Percentiles rank a stretch among this genome's conserved stretches.
These are phyloP conservation scores for Toxotes chatareus DNA, from an alignment of 2,113 vertebrate genomes.

Conservation along the genomic window DNA sequence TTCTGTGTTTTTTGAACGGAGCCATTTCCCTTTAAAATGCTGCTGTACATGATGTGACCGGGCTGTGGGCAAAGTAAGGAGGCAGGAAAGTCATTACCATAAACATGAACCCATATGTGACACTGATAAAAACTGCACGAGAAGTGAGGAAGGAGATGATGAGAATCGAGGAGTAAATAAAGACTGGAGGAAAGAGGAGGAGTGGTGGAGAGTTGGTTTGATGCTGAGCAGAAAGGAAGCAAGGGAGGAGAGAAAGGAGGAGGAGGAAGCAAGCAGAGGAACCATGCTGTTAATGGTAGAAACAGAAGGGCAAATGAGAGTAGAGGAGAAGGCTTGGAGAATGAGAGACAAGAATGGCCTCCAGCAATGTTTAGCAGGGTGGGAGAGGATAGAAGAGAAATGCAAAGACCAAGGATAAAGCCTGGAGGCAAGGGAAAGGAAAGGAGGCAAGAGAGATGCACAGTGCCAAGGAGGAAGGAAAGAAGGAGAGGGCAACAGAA, in stretches of 20 bases:
- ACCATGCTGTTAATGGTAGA: background rate
- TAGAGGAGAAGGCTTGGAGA: slow-evolving; percentile 3
- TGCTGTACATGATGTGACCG: slow-evolving; percentile 40
- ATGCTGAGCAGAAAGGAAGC: slow-evolving; percentile 18
- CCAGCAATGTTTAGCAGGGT: slow-evolving; percentile 25
- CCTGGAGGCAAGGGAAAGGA: slow-evolving; percentile 34
- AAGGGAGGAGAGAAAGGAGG: background rate
- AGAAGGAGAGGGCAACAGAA: background rate
- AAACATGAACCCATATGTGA: slow-evolving; percentile 48
- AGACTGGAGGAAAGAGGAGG: background rate
- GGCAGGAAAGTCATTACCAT: slow-evolving; percentile 52
- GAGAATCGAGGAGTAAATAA: slow-evolving; percentile 27
- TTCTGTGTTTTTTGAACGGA: background rate
- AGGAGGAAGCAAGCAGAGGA: background rate
- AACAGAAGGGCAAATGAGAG: background rate
- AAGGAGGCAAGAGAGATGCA: slow-evolving; percentile 15
- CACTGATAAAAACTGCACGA: slow-evolving; percentile 24
- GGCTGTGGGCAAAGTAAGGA: slow-evolving; percentile 42
- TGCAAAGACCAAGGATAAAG: slow-evolving; percentile 35
- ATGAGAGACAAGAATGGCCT: slow-evolving; percentile 40
- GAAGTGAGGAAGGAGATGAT: slow-evolving; percentile 20
- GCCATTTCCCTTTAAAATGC: background rate
- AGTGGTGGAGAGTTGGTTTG: slow-evolving; percentile 1
- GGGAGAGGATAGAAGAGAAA: slow-evolving; percentile 31
- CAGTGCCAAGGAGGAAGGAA: background rate